Evolutionary conservation across 2,888 invertebrate species (phyloP).

Genomic region (Isotomurus palustris): DNA sequence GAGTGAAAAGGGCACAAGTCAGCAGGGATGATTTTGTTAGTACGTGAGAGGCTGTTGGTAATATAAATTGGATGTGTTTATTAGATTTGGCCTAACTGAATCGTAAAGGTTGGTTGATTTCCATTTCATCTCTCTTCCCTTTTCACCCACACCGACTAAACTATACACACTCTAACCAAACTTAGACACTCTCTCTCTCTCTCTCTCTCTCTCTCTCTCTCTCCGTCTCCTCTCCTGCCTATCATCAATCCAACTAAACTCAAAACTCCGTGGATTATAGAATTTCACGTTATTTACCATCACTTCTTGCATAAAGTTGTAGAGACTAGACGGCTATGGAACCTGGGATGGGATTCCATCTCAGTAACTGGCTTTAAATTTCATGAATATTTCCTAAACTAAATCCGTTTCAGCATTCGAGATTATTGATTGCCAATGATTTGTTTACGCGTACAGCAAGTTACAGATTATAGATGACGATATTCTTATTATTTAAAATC

Average conservation of each 20-base stretch:
- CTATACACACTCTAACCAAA: neutral
- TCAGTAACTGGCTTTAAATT: no score
- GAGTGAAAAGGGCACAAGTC: no score
- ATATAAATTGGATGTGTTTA: conserved; percentile 39
- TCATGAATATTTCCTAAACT: no score
- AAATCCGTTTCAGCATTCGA: no score
- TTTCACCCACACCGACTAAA: conserved; percentile 11
- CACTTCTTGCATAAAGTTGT: neutral
- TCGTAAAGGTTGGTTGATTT: conserved; percentile 40
- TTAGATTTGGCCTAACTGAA: conserved; percentile 38
- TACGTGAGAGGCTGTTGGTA: conserved; percentile 14
- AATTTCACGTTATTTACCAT: no score
- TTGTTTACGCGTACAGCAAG: no score
- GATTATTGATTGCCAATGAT: no score
- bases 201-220: neutral
- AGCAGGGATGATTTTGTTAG: neutral
- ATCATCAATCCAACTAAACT: no score
- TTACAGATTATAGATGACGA: no score
- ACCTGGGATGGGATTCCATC: no score
- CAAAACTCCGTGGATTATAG: no score
- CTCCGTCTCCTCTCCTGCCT: neutral
- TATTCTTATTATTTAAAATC: no score
- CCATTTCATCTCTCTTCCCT: conserved; percentile 32
- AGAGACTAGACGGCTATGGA: neutral
- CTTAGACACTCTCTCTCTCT: neutral